Evolutionary conservation across 2,888 invertebrate genomes (phyloP), one percentile per base, ranked within the genome.

Genomic region (Gastracanthus pulcherrimus): DNA sequence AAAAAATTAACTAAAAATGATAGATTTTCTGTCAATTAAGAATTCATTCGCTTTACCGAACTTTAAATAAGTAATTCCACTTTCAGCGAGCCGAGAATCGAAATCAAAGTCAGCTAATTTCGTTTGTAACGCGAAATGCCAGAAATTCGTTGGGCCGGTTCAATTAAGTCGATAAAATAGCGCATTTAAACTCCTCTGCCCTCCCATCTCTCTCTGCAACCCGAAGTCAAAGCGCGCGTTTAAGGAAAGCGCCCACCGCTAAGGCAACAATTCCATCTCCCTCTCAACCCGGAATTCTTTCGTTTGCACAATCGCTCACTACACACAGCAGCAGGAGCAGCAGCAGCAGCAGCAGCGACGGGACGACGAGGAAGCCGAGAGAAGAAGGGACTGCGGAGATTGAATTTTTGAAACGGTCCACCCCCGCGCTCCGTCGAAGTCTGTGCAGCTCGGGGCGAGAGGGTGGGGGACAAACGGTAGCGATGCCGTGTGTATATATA

Each of bases 341-440:
- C n/a, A 51, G 69, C 82, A 76, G 81, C 83, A 82, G 80, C n/a
- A n/a, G n/a, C n/a, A 41, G 41, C 9, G 41, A 41, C 7, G 13
- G 11, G 13, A 13, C 13, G 16, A 9, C 2, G 13, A 13, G 13
- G 55, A 55, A 66, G n/a, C n/a, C n/a, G 66, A n/a, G n/a, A n/a
- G 69, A 83, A 77, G 82, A 84, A 83, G 81, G 83, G 84, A 86
- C 82, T 82, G 82, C 80, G 86, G 85, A 87, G 88, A 89, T 89
- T 89, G 87, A 89, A 89, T 89, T 88, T 89, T 89, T 88, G 85
- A 87, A 86, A 88, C 62, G 85, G 84, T 85, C 86, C 85, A 77
- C 85, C 84, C 86, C 81, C 82, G 80, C 76, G n/a, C 76, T 83
- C 71, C 26, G 31, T 19, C 31, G 31, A 48, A 64, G 64, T 60